Evolutionary conservation across 2,888 invertebrate genomes (phyloP), one percentile per base, ranked within the genome.

Genomic region (Pedicia rivosa): DNA sequence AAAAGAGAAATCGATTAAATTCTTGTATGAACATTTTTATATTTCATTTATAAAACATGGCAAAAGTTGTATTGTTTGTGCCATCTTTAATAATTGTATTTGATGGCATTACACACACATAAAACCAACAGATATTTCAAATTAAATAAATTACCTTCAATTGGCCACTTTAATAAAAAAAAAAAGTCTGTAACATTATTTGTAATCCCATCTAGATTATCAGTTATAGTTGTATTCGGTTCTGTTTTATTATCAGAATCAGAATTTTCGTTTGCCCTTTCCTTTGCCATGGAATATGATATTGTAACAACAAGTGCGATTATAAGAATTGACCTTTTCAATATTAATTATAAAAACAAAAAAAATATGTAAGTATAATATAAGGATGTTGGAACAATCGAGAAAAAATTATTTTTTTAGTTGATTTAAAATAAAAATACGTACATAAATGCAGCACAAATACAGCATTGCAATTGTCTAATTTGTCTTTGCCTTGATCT

Each of bases 401-500:
- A n/a, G n/a, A n/a, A n/a, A n/a, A n/a, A n/a, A n/a, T n/a, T n/a
- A n/a, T n/a, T n/a, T n/a, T n/a, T n/a, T n/a, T n/a, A n/a, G n/a
- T n/a, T n/a, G n/a, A n/a, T n/a, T n/a, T n/a, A n/a, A n/a, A n/a
- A n/a, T 24, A 16, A 35, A 13, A 35, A 30, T 43, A 71, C 79
- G 76, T 59, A 84, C 83, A 81, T 56, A 39, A 81, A 57, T 8
- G 67, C 63, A 4, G 74, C 65, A 48, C 78, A 78, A 30, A 81
- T 60, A 45, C 74, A 78, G 52, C 79, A 82, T 48, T 82, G 80
- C 49, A 78, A 74, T 49, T 68, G 68, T 34, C 61, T 59, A 44
- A 68, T 53, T 47, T 58, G 60, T 8, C 52, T 53, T 30, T 59
- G 57, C 31, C 65, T 59, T 10, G 57, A 57, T 25, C 65, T 56